phyloP scores from a whole-genome alignment of 1,140 invertebrate species.

The Bombus terrestris region DNA sequence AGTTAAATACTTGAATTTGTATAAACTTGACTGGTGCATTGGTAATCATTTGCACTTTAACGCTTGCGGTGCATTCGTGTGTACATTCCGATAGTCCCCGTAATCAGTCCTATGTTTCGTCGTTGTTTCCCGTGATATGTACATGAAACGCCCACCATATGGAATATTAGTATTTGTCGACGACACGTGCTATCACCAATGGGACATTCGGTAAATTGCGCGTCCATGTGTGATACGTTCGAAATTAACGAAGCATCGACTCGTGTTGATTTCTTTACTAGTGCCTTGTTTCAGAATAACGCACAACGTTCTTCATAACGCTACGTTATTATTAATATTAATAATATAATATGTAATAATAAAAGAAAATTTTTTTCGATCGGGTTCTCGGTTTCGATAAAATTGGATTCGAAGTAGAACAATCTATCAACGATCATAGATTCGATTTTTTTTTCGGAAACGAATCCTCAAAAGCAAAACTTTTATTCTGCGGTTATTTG shows the following conservation, averaged over 20 bases:
- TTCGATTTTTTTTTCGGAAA: too few relatives aligned
- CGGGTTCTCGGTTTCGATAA: too few relatives aligned
- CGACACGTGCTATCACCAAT: constrained; percentile 29
- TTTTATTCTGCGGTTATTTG: too few relatives aligned
- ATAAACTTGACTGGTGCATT: constrained; percentile 7
- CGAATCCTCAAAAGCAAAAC: too few relatives aligned
- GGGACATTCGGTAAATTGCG: constrained; percentile 4
- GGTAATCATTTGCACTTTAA: constrained; percentile 28
- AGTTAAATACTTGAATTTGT: constrained; percentile 1
- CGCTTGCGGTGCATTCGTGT: background rate
- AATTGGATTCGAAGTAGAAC: too few relatives aligned
- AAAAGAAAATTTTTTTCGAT: too few relatives aligned
- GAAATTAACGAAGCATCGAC: background rate
- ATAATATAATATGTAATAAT: too few relatives aligned
- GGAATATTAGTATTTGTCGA: constrained; percentile 22
- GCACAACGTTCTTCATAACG: too few relatives aligned
- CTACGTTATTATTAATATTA: too few relatives aligned
- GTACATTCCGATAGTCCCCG: constrained; percentile 6
- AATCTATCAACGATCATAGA: too few relatives aligned
- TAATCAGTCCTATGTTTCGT: constrained; percentile 20
- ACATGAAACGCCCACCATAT: constrained; percentile 38
- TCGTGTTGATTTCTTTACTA: too few relatives aligned
- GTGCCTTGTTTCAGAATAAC: too few relatives aligned
- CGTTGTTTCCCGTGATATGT: constrained; percentile 4
- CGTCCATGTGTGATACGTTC: background rate